Evolutionary conservation across 2,797 vertebrate species (phyloP), one percentile per base, ranked within the genome.

Genomic region (Gymnoscopelus braueri): DNA sequence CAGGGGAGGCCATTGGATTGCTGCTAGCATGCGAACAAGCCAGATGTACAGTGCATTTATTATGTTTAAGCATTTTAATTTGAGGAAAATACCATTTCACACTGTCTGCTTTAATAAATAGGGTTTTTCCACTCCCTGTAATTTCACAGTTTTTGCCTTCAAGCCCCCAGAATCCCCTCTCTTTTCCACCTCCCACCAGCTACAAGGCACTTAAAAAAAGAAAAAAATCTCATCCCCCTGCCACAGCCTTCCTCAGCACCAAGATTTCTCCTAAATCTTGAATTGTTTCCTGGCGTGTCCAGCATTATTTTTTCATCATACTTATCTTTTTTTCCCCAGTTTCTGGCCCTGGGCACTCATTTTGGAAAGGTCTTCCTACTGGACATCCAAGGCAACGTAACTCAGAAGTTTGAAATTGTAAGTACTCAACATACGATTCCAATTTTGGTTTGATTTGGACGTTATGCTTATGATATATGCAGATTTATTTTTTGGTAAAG

Each of bases 371-470:
- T 98, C 79, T 99, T 95, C 90, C 94, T 99, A 77, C 93, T 99
- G 86, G 98, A 99, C 83, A 92, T 99, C 88, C 97, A 98, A 81
- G 98, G 98, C 84, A 98, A 99, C 84, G 91, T 96, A 80, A 99
- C 97, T 19, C 97, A 98, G 90, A 98, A 96, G 91, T 98, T 96
- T 92, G 97, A 99, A 83, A 95, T 99, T 85, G 98, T 99, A 93
- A 98, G 98, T 98, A 94, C 23, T 54, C 12, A 29, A 29, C 26
- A 29, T 29, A 3, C 26, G 29, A 32, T 32, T 32, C 29, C 29
- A 32, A 32, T 32, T 32, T 32, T 3, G 29, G 29, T 3, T 32
- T 32, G 3, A 32, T 32, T 32, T 32, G 29, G 29, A 19, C 19
- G 19, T 29, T 29, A 29, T 2, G 26, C 26, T 29, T 29, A 29